phyloP scores from a whole-genome alignment of 2,113 vertebrate species.

The Brienomyrus longianalis region DNA sequence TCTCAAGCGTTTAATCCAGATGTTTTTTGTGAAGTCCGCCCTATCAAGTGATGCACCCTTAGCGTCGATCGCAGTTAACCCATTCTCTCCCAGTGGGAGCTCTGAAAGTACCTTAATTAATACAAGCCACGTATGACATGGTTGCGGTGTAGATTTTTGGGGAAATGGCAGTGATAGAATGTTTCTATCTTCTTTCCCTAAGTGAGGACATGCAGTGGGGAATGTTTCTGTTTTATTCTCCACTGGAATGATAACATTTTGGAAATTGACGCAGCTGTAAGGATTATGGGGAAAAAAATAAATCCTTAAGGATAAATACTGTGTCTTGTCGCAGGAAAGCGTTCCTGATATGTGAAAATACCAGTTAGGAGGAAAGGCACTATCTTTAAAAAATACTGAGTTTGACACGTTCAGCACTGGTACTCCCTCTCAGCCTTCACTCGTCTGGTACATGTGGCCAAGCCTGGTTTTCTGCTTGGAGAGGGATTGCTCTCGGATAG shows the following conservation, averaged over 20 bases:
- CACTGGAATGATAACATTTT: neutral
- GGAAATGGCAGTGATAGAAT: neutral
- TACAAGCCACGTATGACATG: neutral
- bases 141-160: neutral
- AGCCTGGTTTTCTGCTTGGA: neutral
- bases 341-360: neutral
- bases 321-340: neutral
- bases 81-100: neutral
- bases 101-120: neutral
- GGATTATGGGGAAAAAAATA: neutral
- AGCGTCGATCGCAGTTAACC: neutral
- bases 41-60: neutral
- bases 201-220: neutral
- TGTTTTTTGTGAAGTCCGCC: neutral
- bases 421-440: neutral
- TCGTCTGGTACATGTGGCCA: neutral
- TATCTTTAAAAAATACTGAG: neutral
- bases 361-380: neutral
- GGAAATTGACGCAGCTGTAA: neutral
- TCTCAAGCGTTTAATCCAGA: neutral
- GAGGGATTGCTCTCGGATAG: neutral
- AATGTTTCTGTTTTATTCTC: neutral
- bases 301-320: neutral
- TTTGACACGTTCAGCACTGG: neutral
- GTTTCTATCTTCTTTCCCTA: neutral